Base-by-base conservation (phyloP, 2,113 vertebrate genomes). In the Maccullochella peelii region DNA sequence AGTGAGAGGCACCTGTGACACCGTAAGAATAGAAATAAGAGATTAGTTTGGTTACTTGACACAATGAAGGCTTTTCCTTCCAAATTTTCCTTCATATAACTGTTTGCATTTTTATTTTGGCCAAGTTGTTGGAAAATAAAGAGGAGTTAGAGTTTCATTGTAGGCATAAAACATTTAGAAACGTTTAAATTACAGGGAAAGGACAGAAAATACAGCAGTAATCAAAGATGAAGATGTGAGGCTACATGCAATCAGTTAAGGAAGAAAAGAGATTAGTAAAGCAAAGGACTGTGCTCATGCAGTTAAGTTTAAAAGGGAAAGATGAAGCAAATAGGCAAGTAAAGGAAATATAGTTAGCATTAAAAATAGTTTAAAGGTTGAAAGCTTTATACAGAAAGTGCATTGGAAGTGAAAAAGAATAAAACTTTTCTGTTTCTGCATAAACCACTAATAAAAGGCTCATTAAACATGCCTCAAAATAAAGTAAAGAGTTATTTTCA, bases 1-100 rank as follows among this genome's bases (percentile, higher is more conserved):
- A 77, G 23, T 33, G 80, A 82, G 66, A 77, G 52, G n/a, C 68
- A 65, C n/a, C 50, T 73, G 49, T 79, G 69, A 86, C 72, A 82
- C 54, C 9, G 4, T 27, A 23, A 33, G 38, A n/a, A 30, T 68
- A 33, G 3, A 27, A 27, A 42, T 2, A 18, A 25, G 7, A 52
- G n/a, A 52, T 27, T 9, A 50, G 21, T 16, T 72, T 38, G 8
- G 18, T 25, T n/a, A n/a, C 12, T 8, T 52, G 14, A 11, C 2
- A 18, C 23, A 65, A 15, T 33, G 20, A 54, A 40, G 10, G 2
- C 0, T 7, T 58, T 67, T 40, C 1, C 55, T 52, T 36, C 42
- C 15, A 12, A 49, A 36, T 20, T 16, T 54, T 6, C 16, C 1
- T 59, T 67, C 14, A 10, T 11, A 36, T 11, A 23, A 3, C 38